Base-by-base conservation (phyloP, 2,113 vertebrate species). In the Bostrychus sinensis region DNA sequence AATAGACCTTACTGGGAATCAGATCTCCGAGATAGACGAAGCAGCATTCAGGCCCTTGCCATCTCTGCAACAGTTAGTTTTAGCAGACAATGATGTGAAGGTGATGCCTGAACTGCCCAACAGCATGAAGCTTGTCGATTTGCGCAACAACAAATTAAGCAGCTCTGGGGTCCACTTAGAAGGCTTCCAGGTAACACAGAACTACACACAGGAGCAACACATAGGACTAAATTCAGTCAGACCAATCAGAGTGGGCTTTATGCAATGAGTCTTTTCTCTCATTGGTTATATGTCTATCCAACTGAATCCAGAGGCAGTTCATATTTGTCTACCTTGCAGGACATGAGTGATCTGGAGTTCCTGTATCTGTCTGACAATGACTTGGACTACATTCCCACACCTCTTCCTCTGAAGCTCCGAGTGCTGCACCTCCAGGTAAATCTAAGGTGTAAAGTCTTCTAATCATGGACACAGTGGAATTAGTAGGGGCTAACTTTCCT, bases 371-470 rank as follows among this genome's bases (percentile, higher is more conserved):
- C 93, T 0, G 82, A 92, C 34, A 96, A 94, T 71, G 75, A 88
- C 48, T 82, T 96, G 66, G 90, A 94, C 17, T 86, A 87, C 1
- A 78, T 94, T 36, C 94, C 93, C 0, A 62, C 57, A 0, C 89
- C 92, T 1, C 87, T 94, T 26, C 93, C 94, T 0, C 77, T 89
- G 26, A 93, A 83, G 70, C 88, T 96, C 48, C 84, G 90, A 51
- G 91, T 82, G 0, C 85, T 96, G 37, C 94, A 95, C 65, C 85
- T 95, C 45, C 93, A 94, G 92, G 94, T 95, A 78, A 13, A 38
- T 12, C 8, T 17, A 34, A 4, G 32, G 7, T 8, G 32, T 8
- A 10, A 34, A 8, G 11, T 34, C 32, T 8, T 1, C 32, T 4
- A 34, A 34, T 20, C 19, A 45, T 4, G 42, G n/a, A 42, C 39